A percentile compares a stretch with the other conserved stretches of the same genome.
Evolutionary conservation across 2,113 vertebrate species (phyloP).

Genomic region (Prochilodus magdalenae): DNA sequence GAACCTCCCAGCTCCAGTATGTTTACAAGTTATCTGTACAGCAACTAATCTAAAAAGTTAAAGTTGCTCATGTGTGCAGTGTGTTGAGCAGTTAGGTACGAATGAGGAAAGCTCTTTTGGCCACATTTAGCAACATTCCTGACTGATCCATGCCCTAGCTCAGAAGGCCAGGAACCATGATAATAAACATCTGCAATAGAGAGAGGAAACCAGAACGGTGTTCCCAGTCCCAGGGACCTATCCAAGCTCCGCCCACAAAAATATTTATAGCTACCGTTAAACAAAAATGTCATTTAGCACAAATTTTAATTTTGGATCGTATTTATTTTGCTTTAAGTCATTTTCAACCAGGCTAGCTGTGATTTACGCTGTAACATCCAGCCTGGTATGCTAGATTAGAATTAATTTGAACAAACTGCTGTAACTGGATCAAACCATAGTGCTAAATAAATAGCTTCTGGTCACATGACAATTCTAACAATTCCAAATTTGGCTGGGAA

Average conservation of each 20-base stretch:
- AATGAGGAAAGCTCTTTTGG: slow-evolving; percentile 6
- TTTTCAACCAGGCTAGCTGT: too few relatives aligned
- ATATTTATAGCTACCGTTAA: too few relatives aligned
- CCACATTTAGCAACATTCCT: neutral
- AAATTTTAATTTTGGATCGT: too few relatives aligned
- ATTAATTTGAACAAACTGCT: too few relatives aligned
- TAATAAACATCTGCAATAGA: neutral
- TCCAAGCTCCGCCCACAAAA: neutral
- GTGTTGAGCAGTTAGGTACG: neutral
- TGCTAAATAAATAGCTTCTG: too few relatives aligned
- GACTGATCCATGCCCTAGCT: neutral
- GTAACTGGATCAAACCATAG: too few relatives aligned
- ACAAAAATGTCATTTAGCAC: too few relatives aligned
- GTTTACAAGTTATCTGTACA: neutral
- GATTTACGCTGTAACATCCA: too few relatives aligned
- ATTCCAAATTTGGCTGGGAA: too few relatives aligned
- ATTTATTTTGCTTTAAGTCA: too few relatives aligned
- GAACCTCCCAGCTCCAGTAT: neutral
- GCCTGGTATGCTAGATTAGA: too few relatives aligned
- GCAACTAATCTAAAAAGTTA: neutral
- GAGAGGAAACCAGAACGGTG: neutral
- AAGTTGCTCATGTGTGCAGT: neutral
- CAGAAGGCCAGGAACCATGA: neutral
- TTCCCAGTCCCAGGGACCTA: neutral
- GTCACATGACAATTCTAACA: too few relatives aligned